Evolutionary conservation across 1,140 invertebrate species (phyloP).

Genomic region (Drosophila ironensis): DNA sequence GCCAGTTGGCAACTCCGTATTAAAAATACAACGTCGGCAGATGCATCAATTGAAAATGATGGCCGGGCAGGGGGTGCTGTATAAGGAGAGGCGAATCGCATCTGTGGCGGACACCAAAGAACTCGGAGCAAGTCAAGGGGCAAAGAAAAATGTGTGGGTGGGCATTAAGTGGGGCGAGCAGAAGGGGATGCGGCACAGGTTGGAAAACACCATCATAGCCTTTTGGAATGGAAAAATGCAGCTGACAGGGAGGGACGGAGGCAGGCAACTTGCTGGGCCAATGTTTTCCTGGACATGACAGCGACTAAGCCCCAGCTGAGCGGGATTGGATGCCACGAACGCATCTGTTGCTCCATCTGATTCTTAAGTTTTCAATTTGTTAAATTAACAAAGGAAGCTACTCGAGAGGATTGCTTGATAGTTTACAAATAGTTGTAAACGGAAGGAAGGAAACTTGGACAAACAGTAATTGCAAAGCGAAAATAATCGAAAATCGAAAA

Average conservation of each 20-base stretch:
- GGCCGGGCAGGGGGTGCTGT: slow-evolving; percentile 15
- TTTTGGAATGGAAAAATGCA: too few relatives aligned
- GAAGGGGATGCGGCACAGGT: too few relatives aligned
- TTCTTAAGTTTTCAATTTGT: slow-evolving; percentile 44
- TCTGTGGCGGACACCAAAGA: slow-evolving; percentile 37
- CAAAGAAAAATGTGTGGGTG: neutral
- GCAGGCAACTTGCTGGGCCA: neutral
- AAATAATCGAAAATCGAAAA: too few relatives aligned
- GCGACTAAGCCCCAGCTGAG: slow-evolving; percentile 24
- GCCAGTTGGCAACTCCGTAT: slow-evolving; percentile 16
- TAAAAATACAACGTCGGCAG: slow-evolving; percentile 46
- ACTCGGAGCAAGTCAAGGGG: neutral
- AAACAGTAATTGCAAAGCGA: too few relatives aligned
- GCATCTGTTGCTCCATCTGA: slow-evolving; percentile 32
- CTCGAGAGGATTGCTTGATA: too few relatives aligned
- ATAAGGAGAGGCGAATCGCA: slow-evolving; percentile 6
- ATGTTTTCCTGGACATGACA: slow-evolving; percentile 28
- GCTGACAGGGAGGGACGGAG: neutral
- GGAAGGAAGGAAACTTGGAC: too few relatives aligned
- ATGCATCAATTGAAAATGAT: slow-evolving; percentile 74
- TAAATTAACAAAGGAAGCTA: slow-evolving; percentile 4
- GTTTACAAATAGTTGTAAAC: too few relatives aligned
- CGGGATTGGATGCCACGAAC: slow-evolving; percentile 4
- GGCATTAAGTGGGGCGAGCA: too few relatives aligned
- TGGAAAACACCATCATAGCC: too few relatives aligned